Percentiles rank a stretch among this genome's conserved stretches.
Evolutionary conservation across 1,140 invertebrate genomes (phyloP).

Genomic region (Orius laevigatus): DNA sequence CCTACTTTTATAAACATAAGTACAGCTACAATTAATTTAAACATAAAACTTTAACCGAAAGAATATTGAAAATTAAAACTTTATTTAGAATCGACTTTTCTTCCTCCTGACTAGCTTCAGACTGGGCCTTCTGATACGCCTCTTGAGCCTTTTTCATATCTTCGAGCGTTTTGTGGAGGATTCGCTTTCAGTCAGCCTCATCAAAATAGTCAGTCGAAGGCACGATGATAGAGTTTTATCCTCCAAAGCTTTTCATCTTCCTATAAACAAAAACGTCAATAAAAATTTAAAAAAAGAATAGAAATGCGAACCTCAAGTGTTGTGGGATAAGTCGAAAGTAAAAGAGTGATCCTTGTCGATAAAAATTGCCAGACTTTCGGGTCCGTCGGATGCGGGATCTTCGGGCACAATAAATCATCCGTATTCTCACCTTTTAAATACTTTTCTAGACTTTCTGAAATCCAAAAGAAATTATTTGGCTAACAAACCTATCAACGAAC

Average conservation of each 20-base stretch:
- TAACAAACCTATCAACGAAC: too few relatives aligned
- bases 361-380: slow-evolving; percentile 51
- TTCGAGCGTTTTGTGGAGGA: slow-evolving; percentile 35
- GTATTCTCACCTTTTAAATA: slow-evolving; percentile 30
- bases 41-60: too few relatives aligned
- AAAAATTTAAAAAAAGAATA: too few relatives aligned
- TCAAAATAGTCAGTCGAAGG: slow-evolving; percentile 33
- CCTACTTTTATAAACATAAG: too few relatives aligned
- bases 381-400: slow-evolving; percentile 40
- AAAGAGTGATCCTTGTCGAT: slow-evolving; percentile 41
- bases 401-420: slow-evolving; percentile 20
- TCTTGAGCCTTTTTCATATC: slow-evolving; percentile 2
- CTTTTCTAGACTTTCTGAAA: slow-evolving; percentile 40
- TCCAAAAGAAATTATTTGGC: too few relatives aligned
- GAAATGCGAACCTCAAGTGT: slow-evolving; percentile 35
- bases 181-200: slow-evolving; percentile 46
- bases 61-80: too few relatives aligned
- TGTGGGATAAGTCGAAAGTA: slow-evolving; percentile 47
- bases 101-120: too few relatives aligned
- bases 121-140: too few relatives aligned
- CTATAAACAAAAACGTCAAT: too few relatives aligned
- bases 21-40: too few relatives aligned
- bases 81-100: too few relatives aligned
- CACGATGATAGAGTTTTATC: slow-evolving; percentile 27
- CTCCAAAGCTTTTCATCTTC: slow-evolving; percentile 32